A percentile compares a stretch with the other conserved stretches of the same genome.
phyloP scores from a whole-genome alignment of 1,140 invertebrate species.

The Ruditapes philippinarum region DNA sequence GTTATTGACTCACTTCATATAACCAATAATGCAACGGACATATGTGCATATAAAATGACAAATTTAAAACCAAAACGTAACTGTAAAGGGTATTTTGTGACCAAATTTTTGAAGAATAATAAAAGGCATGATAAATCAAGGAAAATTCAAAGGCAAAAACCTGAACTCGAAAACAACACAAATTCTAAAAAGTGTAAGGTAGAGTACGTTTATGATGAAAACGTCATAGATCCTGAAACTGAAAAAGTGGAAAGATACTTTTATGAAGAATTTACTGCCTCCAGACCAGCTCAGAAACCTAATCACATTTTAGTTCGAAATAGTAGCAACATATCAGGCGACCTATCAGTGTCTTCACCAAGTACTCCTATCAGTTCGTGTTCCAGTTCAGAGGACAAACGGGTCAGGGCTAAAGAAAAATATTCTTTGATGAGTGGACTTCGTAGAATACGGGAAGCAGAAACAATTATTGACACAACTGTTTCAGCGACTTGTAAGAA shows the following conservation, averaged over 20 bases:
- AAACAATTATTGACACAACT: constrained; percentile 74
- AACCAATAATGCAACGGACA: not conserved
- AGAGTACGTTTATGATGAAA: constrained; percentile 84
- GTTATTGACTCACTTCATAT: not conserved
- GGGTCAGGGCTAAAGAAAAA: constrained; percentile 57
- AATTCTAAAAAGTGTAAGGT: constrained; percentile 69
- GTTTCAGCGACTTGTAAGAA: not conserved
- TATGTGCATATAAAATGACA: constrained; percentile 5
- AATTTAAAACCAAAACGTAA: not conserved
- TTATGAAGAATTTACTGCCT: constrained; percentile 79
- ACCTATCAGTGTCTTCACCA: constrained; percentile 58
- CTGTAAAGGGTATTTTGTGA: constrained; percentile 44
- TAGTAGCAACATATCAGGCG: constrained; percentile 22
- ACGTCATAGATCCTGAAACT: constrained; percentile 82
- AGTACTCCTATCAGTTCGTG: constrained; percentile 67
- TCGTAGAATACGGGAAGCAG: constrained; percentile 71
- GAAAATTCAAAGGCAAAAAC: not conserved
- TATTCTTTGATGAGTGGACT: constrained; percentile 74
- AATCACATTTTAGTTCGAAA: constrained; percentile 29
- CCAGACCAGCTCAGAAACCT: not conserved
- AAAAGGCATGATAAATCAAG: not conserved
- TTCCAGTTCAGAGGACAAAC: constrained; percentile 70
- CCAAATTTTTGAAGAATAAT: constrained; percentile 22
- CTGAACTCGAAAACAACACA: not conserved
- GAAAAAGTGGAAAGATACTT: constrained; percentile 83